Percentiles rank a stretch among this genome's conserved stretches.
Conservation (phyloP, 2,113 vertebrate genomes). For the Desmodus rotundus region DNA sequence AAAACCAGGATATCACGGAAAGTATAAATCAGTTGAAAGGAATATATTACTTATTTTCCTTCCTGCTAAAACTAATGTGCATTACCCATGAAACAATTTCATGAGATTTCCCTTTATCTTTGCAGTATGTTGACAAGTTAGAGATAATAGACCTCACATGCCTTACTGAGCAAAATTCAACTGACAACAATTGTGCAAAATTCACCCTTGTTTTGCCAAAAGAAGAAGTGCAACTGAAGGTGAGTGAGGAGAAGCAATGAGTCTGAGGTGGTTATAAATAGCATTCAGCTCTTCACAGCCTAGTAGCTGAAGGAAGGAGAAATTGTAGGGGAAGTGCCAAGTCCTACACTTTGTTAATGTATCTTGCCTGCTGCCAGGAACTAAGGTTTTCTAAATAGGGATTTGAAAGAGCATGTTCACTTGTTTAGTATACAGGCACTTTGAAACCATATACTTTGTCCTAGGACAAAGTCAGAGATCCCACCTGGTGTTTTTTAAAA, state of each 20-base stretch:
- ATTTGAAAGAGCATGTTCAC: background rate
- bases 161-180: conserved; percentile 49
- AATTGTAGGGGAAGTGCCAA: background rate
- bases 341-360: background rate
- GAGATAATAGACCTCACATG: conserved; percentile 66
- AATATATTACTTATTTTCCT: background rate
- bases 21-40: background rate
- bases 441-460: conserved; percentile 25
- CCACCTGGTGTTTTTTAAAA: conserved; percentile 52
- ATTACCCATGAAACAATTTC: conserved; percentile 1
- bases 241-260: conserved; percentile 45
- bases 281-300: background rate
- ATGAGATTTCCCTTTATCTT: conserved; percentile 18
- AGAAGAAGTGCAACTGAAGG: conserved; percentile 78
- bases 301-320: background rate
- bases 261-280: background rate
- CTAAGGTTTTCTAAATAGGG: background rate
- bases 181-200: conserved; percentile 60
- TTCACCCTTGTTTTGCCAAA: conserved; percentile 75
- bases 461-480: conserved; percentile 37
- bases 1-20: background rate
- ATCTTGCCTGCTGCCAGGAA: conserved; percentile 4
- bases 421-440: conserved; percentile 54
- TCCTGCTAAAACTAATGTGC: background rate
- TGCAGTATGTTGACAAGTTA: conserved; percentile 75